phyloP scores from a whole-genome alignment of 2,888 invertebrate species.

The Polyploca ridens region DNA sequence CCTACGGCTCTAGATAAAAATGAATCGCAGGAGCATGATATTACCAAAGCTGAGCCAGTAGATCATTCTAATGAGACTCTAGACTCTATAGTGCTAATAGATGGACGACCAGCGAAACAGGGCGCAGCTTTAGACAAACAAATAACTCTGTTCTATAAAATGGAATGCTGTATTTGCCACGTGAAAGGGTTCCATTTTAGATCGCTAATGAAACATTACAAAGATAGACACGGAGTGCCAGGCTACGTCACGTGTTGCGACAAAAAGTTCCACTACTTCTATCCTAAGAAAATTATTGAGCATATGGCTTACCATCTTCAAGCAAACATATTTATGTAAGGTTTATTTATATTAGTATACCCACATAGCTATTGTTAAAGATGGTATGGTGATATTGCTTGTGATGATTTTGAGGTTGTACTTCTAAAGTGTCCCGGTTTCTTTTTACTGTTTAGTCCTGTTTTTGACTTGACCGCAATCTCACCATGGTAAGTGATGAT shows the following conservation, averaged over 20 bases:
- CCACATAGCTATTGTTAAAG: too few species aligned
- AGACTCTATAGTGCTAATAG: slow-evolving; percentile 67
- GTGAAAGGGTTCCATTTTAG: slow-evolving; percentile 73
- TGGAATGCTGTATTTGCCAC: slow-evolving; percentile 81
- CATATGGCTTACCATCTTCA: slow-evolving; percentile 80
- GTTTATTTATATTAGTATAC: slow-evolving; percentile 13
- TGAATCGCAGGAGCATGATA: slow-evolving; percentile 33
- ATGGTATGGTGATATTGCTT: too few species aligned
- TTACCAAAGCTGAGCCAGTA: slow-evolving; percentile 32
- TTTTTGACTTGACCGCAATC: too few species aligned
- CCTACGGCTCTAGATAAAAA: slow-evolving; percentile 22
- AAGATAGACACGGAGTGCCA: slow-evolving; percentile 78
- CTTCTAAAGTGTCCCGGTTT: too few species aligned
- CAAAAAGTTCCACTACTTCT: slow-evolving; percentile 79
- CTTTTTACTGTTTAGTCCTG: too few species aligned
- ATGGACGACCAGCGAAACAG: slow-evolving; percentile 74
- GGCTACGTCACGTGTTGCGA: slow-evolving; percentile 79
- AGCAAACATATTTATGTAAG: slow-evolving; percentile 78
- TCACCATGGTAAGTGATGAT: too few species aligned
- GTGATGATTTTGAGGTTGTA: too few species aligned
- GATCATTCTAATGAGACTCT: slow-evolving; percentile 51
- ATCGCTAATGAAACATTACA: slow-evolving; percentile 78
- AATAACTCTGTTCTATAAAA: slow-evolving; percentile 77
- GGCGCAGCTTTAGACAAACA: slow-evolving; percentile 73
- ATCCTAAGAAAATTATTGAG: slow-evolving; percentile 78